A percentile compares a stretch with the other conserved stretches of the same genome.
These are phyloP conservation scores for Alviniconcha marisindica DNA, from an alignment of 1,140 invertebrate genomes.

Conservation along the genomic window DNA sequence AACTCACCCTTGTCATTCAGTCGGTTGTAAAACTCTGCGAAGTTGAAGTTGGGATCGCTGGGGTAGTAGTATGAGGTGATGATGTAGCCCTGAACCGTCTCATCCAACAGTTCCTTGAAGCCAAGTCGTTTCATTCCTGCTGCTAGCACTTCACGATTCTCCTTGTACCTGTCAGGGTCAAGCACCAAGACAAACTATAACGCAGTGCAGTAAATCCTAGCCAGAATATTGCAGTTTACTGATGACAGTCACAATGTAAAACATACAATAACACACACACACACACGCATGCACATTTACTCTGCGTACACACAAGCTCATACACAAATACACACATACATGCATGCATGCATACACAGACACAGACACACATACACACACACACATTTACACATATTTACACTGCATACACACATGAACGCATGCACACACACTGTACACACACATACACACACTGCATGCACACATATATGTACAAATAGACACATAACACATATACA, in stretches of 20 bases:
- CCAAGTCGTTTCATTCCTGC: conserved; percentile 76
- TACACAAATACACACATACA: background rate
- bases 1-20: conserved; percentile 74
- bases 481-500: background rate
- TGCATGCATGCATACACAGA: background rate
- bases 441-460: no score
- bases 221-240: no score
- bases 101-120: conserved; percentile 74
- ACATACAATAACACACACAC: no score
- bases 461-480: no score
- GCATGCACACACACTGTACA: conserved; percentile 19
- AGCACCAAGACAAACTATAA: no score
- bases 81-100: conserved; percentile 74
- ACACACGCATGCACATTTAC: no score
- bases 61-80: conserved; percentile 78
- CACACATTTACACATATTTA: no score
- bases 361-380: background rate
- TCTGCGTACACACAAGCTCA: no score
- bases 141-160: conserved; percentile 74
- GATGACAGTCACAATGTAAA: no score
- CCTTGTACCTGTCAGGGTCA: conserved; percentile 76
- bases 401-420: background rate
- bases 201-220: no score
- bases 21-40: conserved; percentile 75
- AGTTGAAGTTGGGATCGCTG: conserved; percentile 75